Conservation (phyloP, 2,797 vertebrate genomes). For the Eulemur rubriventer region DNA sequence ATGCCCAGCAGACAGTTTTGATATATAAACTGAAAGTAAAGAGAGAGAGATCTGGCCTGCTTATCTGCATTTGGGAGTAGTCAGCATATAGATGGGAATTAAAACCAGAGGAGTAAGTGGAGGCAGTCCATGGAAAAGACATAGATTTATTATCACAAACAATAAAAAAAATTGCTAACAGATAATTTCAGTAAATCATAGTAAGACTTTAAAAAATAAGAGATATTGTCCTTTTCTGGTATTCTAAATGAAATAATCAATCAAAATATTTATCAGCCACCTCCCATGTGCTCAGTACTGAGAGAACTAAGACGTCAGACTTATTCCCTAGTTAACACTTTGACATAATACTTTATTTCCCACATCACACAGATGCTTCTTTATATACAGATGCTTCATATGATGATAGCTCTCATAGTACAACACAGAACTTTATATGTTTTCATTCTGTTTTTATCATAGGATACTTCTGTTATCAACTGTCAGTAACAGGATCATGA, state of each 20-base stretch:
- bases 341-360: neutral
- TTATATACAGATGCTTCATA: neutral
- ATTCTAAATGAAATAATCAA: slow-evolving; percentile 20
- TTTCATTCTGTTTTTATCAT: slow-evolving; percentile 8
- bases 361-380: neutral
- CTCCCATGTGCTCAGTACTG: neutral
- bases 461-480: neutral
- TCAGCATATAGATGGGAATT: neutral
- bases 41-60: neutral
- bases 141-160: neutral
- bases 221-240: neutral
- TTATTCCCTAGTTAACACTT: neutral
- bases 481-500: neutral
- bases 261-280: neutral
- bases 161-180: neutral
- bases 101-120: neutral
- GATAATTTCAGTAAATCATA: neutral
- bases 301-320: neutral
- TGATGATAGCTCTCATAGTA: neutral
- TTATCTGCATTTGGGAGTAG: neutral
- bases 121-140: neutral
- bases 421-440: neutral
- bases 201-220: neutral
- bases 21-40: neutral
- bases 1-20: neutral